Base-by-base conservation (phyloP, 2,113 vertebrate genomes). In the Phycodurus eques region DNA sequence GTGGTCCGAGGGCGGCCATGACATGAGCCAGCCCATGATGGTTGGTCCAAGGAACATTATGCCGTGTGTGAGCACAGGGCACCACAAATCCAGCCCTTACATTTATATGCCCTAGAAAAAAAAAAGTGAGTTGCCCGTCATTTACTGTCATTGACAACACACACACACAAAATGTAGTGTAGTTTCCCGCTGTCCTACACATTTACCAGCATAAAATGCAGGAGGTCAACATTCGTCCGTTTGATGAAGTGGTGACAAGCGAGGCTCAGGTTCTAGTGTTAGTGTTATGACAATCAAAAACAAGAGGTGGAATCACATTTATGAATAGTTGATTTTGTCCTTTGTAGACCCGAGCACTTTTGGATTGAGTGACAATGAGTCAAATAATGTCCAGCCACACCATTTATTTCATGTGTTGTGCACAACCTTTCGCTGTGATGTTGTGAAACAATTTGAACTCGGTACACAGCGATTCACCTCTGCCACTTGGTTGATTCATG, bases 21-120 rank as follows among this genome's bases (percentile, higher is more conserved):
- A 92, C 15, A 79, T 90, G 47, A 76, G 75, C 56, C 91, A 93
- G 0, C 61, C 88, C 71, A 78, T 88, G 83, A 19, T 13, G 2
- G 72, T 77, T 7, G 87, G 92, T 43, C 91, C 90, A 31, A 93
- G 92, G 90, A 94, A 92, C 75, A 72, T 79, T 74, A 89, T 91
- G 89, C 89, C 90, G 3, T 92, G 88, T 13, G 85, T 90, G 90
- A 92, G 75, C 80, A 68, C 82, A 8, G 85, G 85, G 1, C 88
- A 83, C 59, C 86, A 91, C 77, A 93, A 92, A 82, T 76, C 86
- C 68, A 90, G 83, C 65, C 91, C 93, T 4, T 93, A 91, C 75
- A 72, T 90, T 64, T 93, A 92, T 75, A 90, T 93, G 90, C 92
- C 87, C 39, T 94, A 74, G 75, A 43, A 61, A 35, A 59, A 22